These are phyloP conservation scores for Ornithoptera priamus DNA, from an alignment of 2,888 invertebrate species.

Conservation along the genomic window DNA sequence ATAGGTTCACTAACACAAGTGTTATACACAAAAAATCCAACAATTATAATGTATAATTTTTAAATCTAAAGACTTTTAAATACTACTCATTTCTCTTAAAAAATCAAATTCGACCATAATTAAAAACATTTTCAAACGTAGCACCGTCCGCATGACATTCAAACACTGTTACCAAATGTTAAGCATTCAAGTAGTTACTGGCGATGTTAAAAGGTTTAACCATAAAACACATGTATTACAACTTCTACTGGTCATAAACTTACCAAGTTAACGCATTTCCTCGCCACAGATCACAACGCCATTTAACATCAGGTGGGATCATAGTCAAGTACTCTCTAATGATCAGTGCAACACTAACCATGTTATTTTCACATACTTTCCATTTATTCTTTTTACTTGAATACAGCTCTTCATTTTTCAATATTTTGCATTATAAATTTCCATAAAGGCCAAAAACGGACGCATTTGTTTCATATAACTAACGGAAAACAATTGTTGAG, in stretches of 20 bases:
- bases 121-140: too few relatives aligned
- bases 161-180: background rate
- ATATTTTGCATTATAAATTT: background rate
- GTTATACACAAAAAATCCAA: too few relatives aligned
- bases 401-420: background rate
- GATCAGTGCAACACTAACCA: background rate
- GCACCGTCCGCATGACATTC: background rate
- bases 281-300: too few relatives aligned
- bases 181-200: background rate
- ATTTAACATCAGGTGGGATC: too few relatives aligned
- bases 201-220: background rate
- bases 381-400: background rate
- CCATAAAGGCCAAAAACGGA: slow-evolving; percentile 22
- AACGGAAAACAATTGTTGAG: slow-evolving; percentile 25
- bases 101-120: too few relatives aligned
- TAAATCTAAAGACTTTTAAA: too few relatives aligned
- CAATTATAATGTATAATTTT: too few relatives aligned
- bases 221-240: background rate
- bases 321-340: background rate
- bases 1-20: too few relatives aligned
- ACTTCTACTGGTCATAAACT: background rate
- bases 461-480: slow-evolving; percentile 31
- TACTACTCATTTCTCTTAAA: too few relatives aligned
- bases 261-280: too few relatives aligned
- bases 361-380: background rate